These are phyloP conservation scores for Bovichtus variegatus DNA, from an alignment of 2,797 vertebrate genomes.

Conservation along the genomic window DNA sequence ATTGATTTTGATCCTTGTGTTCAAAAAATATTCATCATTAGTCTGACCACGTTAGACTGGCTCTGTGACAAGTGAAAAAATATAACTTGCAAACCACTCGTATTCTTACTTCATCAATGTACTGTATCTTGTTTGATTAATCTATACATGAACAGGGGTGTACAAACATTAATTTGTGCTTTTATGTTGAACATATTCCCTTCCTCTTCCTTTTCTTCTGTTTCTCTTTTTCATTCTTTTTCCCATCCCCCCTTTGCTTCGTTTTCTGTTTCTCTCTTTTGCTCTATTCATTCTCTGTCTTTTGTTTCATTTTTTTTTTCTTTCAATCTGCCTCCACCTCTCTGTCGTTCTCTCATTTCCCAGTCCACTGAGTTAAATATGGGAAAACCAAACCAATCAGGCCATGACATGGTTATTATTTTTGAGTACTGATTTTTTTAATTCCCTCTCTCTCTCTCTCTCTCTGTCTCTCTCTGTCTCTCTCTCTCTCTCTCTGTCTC, in stretches of 20 bases:
- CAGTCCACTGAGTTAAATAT: slow-evolving; percentile 82
- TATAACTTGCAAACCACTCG: not conserved
- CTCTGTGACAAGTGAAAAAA: not conserved
- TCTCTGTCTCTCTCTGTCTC: slow-evolving; percentile 31
- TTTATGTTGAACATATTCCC: not conserved
- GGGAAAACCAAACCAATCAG: slow-evolving; percentile 78
- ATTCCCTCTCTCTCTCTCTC: slow-evolving; percentile 43
- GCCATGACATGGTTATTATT: slow-evolving; percentile 81
- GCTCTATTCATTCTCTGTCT: slow-evolving; percentile 21
- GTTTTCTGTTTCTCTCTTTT: not conserved
- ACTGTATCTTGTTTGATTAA: not conserved
- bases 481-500: slow-evolving; percentile 17
- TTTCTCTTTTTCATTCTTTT: not conserved
- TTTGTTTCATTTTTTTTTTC: slow-evolving; percentile 38
- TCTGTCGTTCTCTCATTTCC: slow-evolving; percentile 74
- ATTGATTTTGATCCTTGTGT: not conserved
- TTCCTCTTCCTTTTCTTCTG: not conserved
- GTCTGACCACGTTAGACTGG: not conserved
- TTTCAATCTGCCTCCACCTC: slow-evolving; percentile 53
- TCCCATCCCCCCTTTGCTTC: not conserved
- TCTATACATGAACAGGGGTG: not conserved
- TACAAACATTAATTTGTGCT: not conserved
- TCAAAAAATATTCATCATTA: not conserved
- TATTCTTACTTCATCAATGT: not conserved
- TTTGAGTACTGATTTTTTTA: slow-evolving; percentile 70